These are phyloP conservation scores for Danio tinwini DNA, from an alignment of 2,797 vertebrate species.

Conservation along the genomic window DNA sequence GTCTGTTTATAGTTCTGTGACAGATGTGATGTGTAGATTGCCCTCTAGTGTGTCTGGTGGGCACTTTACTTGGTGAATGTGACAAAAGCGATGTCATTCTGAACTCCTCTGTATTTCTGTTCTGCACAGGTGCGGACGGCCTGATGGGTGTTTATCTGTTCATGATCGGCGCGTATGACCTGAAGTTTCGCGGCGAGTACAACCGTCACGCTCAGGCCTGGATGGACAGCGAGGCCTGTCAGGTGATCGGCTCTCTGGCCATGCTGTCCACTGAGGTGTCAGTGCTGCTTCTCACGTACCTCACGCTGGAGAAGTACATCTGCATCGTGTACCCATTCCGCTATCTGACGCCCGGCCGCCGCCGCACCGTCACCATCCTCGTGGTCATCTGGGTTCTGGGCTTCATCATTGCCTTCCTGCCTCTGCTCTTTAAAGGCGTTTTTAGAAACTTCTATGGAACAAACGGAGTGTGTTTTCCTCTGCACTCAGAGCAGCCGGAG, in stretches of 20 bases:
- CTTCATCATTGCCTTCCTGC: constrained; percentile 89
- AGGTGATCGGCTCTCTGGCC: constrained; percentile 91
- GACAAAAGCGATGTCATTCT: neutral
- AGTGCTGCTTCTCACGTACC: constrained; percentile 93
- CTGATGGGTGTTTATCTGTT: constrained; percentile 98
- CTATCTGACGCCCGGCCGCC: constrained; percentile 88
- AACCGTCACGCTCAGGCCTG: constrained; percentile 94
- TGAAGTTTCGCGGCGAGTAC: constrained; percentile 96
- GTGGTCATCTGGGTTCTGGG: constrained; percentile 92
- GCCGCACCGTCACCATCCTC: constrained; percentile 87
- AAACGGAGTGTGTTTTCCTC: constrained; percentile 95
- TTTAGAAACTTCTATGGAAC: constrained; percentile 97
- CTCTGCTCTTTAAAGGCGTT: constrained; percentile 86
- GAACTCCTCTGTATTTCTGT: constrained; percentile 42
- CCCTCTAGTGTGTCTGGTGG: no score
- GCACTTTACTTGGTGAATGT: no score
- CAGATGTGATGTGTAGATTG: no score
- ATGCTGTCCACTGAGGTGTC: constrained; percentile 98
- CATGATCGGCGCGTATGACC: constrained; percentile 92
- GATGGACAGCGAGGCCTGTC: constrained; percentile 94
- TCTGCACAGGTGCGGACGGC: constrained; percentile 89
- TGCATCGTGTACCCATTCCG: constrained; percentile 97
- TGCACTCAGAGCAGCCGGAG: constrained; percentile 94
- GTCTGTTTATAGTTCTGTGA: no score
- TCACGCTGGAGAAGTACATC: constrained; percentile 97